Percentiles rank a stretch among this genome's conserved stretches.
Evolutionary conservation across 2,113 vertebrate species (phyloP).

Genomic region (Phaetusa simplex): DNA sequence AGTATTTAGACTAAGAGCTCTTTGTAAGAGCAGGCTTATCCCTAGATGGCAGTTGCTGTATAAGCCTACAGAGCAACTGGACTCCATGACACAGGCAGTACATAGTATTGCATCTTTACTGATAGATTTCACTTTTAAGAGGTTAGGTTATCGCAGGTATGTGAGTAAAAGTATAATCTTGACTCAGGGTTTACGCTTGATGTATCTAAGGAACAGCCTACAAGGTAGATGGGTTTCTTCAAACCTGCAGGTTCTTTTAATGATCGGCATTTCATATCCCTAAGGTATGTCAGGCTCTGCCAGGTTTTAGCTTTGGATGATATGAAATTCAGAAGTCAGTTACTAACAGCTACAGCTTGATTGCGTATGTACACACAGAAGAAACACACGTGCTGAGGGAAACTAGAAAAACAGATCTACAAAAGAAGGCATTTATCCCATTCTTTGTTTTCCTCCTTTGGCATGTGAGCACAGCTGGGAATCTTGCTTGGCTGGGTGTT

Average conservation of each 20-base stretch:
- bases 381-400: neutral
- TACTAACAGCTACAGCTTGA: neutral
- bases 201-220: neutral
- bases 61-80: neutral
- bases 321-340: neutral
- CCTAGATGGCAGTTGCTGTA: neutral
- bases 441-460: neutral
- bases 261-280: neutral
- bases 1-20: neutral
- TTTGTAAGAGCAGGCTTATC: neutral
- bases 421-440: neutral
- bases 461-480: slow-evolving; percentile 18
- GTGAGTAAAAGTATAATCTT: neutral
- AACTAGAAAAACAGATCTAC: neutral
- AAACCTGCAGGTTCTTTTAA: neutral
- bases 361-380: neutral
- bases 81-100: neutral
- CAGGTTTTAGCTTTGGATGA: neutral
- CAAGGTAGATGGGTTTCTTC: neutral
- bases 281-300: neutral
- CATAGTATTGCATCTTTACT: neutral
- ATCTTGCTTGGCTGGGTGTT: neutral
- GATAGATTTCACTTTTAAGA: neutral
- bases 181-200: neutral
- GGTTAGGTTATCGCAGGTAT: neutral